Percentiles rank a stretch among this genome's conserved stretches.
These are phyloP conservation scores for Heliconius melpomene DNA, from an alignment of 1,140 invertebrate genomes.

Conservation along the genomic window DNA sequence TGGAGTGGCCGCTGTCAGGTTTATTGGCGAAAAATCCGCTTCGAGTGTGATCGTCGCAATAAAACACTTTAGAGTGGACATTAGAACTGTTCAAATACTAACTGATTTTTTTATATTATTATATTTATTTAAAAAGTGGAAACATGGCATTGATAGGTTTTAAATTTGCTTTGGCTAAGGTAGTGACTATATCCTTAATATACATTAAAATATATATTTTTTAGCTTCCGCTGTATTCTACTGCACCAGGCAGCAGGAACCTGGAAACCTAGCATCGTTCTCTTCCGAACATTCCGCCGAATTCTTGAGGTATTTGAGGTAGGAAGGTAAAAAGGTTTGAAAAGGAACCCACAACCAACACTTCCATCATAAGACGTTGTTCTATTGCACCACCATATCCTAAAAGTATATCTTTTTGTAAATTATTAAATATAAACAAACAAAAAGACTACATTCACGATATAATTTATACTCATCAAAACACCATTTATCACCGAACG, in stretches of 20 bases:
- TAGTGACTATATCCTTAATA: no score
- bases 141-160: no score
- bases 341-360: not conserved
- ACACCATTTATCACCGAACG: conserved; percentile 30
- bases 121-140: not conserved
- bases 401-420: not conserved
- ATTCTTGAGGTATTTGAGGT: no score
- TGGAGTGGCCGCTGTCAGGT: conserved; percentile 40
- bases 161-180: no score
- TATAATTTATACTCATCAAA: conserved; percentile 36
- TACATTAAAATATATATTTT: no score
- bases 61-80: not conserved
- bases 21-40: conserved; percentile 38
- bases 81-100: not conserved
- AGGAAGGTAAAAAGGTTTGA: no score
- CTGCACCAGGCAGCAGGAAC: no score
- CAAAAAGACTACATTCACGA: not conserved
- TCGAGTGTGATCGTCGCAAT: conserved; percentile 24
- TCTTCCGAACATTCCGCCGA: no score
- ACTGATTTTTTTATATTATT: not conserved
- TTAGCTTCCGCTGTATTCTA: no score
- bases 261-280: no score
- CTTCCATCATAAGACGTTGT: no score
- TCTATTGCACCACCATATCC: no score
- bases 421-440: not conserved